phyloP scores from a whole-genome alignment of 2,113 vertebrate genomes.

The Pollachius pollachius region DNA sequence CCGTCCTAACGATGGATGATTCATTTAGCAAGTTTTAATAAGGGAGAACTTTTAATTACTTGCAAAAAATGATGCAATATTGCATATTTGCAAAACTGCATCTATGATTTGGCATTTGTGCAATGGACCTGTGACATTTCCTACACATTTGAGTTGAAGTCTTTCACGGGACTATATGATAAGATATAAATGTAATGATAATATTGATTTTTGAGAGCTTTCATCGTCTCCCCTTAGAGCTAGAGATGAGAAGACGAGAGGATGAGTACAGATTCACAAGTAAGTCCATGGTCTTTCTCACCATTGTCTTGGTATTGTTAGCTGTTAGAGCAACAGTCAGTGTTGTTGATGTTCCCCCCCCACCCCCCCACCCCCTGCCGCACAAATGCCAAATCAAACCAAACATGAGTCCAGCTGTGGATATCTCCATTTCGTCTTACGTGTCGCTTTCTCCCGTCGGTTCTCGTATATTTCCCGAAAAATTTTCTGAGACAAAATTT shows the following conservation, averaged over 20 bases:
- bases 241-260: conserved; percentile 99
- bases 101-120: conserved; percentile 72
- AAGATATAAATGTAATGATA: conserved; percentile 22
- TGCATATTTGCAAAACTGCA: conserved; percentile 26
- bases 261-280: conserved; percentile 99
- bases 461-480: not conserved
- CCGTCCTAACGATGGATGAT: too few relatives aligned
- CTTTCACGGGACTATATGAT: too few relatives aligned
- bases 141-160: conserved; percentile 11
- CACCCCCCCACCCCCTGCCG: conserved; percentile 29
- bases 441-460: not conserved
- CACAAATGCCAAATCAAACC: conserved; percentile 71
- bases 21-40: too few relatives aligned
- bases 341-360: conserved; percentile 14
- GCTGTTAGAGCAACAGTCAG: conserved; percentile 22
- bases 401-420: conserved; percentile 30
- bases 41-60: too few relatives aligned
- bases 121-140: conserved; percentile 44
- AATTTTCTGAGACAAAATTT: not conserved
- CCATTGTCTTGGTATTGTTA: conserved; percentile 26
- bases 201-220: conserved; percentile 80
- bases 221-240: conserved; percentile 90
- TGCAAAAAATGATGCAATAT: too few relatives aligned
- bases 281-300: conserved; percentile 82
- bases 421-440: not conserved